Evolutionary conservation across 2,113 vertebrate genomes (phyloP).

Genomic region (Natator depressus): DNA sequence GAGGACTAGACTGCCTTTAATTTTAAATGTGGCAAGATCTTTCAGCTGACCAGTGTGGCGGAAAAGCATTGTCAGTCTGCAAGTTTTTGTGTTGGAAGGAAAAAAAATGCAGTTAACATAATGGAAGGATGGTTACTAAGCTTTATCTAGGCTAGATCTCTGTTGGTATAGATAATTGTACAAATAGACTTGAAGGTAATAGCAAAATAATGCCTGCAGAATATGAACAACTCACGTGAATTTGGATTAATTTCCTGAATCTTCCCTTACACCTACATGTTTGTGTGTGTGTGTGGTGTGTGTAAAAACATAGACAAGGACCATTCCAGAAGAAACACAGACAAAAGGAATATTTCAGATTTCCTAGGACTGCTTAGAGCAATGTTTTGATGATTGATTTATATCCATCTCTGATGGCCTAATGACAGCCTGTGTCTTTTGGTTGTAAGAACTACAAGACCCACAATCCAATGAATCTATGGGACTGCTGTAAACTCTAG

Average conservation of each 20-base stretch:
- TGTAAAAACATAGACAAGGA: not conserved
- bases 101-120: not conserved
- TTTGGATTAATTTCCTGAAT: not conserved
- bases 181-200: not conserved
- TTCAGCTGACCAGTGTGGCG: not conserved
- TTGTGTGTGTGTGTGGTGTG: too few relatives aligned
- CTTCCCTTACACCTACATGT: not conserved
- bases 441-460: not conserved
- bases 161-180: not conserved
- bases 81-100: not conserved
- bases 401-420: not conserved
- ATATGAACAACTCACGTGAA: fast-evolving
- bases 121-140: not conserved
- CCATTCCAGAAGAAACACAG: not conserved
- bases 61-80: not conserved
- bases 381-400: not conserved
- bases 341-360: not conserved
- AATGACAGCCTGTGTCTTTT: not conserved
- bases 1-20: not conserved
- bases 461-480: not conserved
- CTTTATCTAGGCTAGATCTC: not conserved
- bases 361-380: not conserved
- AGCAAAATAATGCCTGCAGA: not conserved
- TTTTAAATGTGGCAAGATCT: constrained; percentile 8
- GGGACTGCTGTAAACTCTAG: not conserved